Evolutionary conservation across 2,888 invertebrate species (phyloP).

Genomic region (Protonemura montana): DNA sequence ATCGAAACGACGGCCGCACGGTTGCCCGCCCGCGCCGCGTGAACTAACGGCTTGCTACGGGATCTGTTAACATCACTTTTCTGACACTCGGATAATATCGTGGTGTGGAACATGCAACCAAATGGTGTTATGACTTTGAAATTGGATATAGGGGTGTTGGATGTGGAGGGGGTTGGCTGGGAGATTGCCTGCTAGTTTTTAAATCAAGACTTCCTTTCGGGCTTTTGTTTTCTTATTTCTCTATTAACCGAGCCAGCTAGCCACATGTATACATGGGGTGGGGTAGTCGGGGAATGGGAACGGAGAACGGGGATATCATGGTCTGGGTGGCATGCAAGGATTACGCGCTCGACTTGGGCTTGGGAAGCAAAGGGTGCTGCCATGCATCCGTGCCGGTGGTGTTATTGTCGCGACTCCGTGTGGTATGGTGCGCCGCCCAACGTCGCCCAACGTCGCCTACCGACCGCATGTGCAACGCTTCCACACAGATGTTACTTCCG

Average conservation of each 20-base stretch:
- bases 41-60: not conserved
- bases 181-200: not conserved
- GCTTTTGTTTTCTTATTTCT: conserved; percentile 7
- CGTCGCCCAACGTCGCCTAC: not conserved
- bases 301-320: not conserved
- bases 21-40: not conserved
- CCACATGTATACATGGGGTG: conserved; percentile 4
- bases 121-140: conserved; percentile 12
- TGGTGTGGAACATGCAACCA: not conserved
- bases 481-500: not conserved
- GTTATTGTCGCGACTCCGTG: not conserved
- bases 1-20: not conserved
- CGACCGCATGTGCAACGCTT: conserved; percentile 5
- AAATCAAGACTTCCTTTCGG: not conserved
- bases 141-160: not conserved
- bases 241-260: not conserved
- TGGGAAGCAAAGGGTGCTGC: not conserved
- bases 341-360: not conserved
- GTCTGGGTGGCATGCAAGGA: not conserved
- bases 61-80: conserved; percentile 12
- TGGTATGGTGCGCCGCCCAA: not conserved
- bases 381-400: not conserved
- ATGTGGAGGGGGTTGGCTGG: not conserved
- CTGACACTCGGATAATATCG: conserved; percentile 2
- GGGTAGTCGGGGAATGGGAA: not conserved